Conservation (phyloP, 2,113 vertebrate genomes). For the Notothenia coriiceps region DNA sequence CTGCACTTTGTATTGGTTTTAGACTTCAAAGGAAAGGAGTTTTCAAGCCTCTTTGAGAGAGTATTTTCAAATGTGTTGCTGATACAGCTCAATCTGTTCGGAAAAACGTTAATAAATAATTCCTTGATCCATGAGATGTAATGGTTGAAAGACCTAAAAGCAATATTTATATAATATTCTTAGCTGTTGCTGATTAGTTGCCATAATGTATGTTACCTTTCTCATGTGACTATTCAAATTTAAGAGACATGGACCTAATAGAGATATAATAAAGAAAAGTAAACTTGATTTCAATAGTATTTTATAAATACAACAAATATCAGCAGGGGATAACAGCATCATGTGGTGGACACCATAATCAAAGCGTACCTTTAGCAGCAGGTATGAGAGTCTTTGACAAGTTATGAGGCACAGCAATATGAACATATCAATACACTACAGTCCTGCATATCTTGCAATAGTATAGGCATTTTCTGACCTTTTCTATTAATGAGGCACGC, state of each 20-base stretch:
- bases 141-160: not conserved
- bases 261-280: not conserved
- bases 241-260: not conserved
- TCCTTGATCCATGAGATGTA: not conserved
- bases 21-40: constrained; percentile 3
- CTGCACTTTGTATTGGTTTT: not conserved
- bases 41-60: not conserved
- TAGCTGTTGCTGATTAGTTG: not conserved
- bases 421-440: constrained; percentile 11
- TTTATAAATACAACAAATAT: not conserved
- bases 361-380: not conserved
- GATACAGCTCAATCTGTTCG: not conserved
- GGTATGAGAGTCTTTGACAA: constrained; percentile 11
- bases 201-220: not conserved
- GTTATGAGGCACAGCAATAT: not conserved
- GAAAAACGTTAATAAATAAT: not conserved
- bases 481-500: not conserved
- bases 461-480: not conserved
- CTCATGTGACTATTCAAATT: not conserved
- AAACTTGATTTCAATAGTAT: not conserved
- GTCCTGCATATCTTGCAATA: too few species aligned
- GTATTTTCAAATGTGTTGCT: not conserved
- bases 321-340: not conserved
- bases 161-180: not conserved
- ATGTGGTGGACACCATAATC: not conserved